Evolutionary conservation across 2,888 invertebrate genomes (phyloP), one percentile per base, ranked within the genome.

Genomic region (Drosophila acutilabella): DNA sequence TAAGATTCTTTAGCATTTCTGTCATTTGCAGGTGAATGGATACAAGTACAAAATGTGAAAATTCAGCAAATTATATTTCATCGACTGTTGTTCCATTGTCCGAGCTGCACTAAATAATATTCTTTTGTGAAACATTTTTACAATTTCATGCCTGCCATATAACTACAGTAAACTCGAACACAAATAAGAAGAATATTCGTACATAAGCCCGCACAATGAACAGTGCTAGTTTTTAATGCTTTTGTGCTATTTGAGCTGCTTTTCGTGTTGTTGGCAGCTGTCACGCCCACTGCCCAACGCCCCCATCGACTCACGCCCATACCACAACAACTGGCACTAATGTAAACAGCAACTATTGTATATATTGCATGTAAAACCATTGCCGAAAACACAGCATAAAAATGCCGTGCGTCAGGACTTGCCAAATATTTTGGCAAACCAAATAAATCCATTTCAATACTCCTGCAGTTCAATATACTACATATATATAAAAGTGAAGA

Each of bases 391-490:
- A 51, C 45, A 57, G 61, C 71, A 65, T 38, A 74, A 76, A 80
- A 72, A 64, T 68, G 70, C 71, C 67, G 68, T 80, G 88, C 83
- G 70, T 82, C 86, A 82, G 86, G 69, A 80, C 80, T 80, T 85
- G 80, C 71, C 83, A 86, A 86, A 83, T 86, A 88, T 83, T 83
- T 88, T 75, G 87, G 71, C 65, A 83, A 71, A 69, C 71, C 87
- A 88, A 88, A 83, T 86, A 83, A 86, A 83, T 86, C 83, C 81
- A 78, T 82, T 83, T 70, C 86, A 83, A 85, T 80, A 64, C 71
- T 64, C 58, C 52, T 65, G 48, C 58, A 60, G 26, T 40, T 36
- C 33, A 23, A 23, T 23, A 23, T 1, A 23, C 20, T 7, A 23
- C 20, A 33, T 11, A 23, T 33, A 33, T 11, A 53, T 51, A 50